Percentiles rank a stretch among this genome's conserved stretches.
Conservation (phyloP, 2,113 vertebrate species). For the Tupaia tana region DNA sequence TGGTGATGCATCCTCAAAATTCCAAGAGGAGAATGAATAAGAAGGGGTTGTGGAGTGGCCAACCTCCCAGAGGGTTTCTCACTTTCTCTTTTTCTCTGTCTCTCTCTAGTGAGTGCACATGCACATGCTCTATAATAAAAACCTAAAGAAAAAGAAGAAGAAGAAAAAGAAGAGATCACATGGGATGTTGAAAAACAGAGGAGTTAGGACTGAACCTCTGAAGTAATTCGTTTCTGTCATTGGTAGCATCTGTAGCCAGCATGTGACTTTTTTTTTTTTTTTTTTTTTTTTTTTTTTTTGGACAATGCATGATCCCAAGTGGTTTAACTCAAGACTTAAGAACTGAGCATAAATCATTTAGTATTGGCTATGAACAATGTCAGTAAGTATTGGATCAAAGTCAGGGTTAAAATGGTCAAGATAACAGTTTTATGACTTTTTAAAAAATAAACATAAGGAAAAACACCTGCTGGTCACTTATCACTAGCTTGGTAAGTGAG, state of each 20-base stretch:
- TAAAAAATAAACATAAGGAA: background rate
- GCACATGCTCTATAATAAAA: too few relatives aligned
- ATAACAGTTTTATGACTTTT: background rate
- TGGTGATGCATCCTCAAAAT: too few relatives aligned
- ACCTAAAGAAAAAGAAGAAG: too few relatives aligned
- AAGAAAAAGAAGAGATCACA: background rate
- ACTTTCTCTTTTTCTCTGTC: too few relatives aligned
- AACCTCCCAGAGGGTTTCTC: too few relatives aligned
- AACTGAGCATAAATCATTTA: background rate
- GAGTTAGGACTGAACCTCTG: background rate
- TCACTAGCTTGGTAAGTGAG: background rate
- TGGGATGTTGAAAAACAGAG: background rate
- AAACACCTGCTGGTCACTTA: background rate
- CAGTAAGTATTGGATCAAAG: background rate
- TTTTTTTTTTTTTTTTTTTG: conserved; percentile 53
- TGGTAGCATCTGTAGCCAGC: background rate
- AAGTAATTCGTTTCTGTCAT: background rate
- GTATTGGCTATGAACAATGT: conserved; percentile 32
- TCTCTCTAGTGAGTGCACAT: too few relatives aligned
- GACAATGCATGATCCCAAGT: background rate
- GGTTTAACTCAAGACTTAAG: conserved; percentile 6
- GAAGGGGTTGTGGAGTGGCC: too few relatives aligned
- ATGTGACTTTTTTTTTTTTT: conserved; percentile 27
- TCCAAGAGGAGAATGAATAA: too few relatives aligned
- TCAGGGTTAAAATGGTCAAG: background rate